These are phyloP conservation scores for Onchidella celtica DNA, from an alignment of 2,888 invertebrate species.

Conservation along the genomic window DNA sequence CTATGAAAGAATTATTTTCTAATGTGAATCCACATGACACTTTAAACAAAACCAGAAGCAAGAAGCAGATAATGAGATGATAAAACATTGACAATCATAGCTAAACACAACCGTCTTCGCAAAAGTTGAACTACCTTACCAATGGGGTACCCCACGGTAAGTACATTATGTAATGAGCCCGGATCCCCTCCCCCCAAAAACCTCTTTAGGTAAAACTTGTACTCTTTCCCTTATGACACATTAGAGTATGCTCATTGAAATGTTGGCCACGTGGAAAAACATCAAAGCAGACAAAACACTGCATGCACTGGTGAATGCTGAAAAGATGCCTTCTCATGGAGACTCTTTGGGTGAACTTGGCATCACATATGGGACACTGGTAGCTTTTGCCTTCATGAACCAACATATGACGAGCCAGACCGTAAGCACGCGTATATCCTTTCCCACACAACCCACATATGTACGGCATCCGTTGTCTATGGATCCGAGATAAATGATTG, in stretches of 20 bases:
- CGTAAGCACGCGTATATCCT: conserved; percentile 32
- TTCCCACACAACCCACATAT: conserved; percentile 32
- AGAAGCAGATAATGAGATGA: too few relatives aligned
- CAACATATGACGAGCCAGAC: conserved; percentile 38
- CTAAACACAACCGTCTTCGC: too few relatives aligned
- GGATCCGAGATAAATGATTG: conserved; percentile 24
- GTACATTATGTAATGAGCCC: too few relatives aligned
- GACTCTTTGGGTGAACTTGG: conserved; percentile 32
- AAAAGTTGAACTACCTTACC: too few relatives aligned
- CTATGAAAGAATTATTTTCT: too few relatives aligned
- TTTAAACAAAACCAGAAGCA: too few relatives aligned
- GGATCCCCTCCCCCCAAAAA: too few relatives aligned
- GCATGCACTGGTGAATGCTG: conserved; percentile 29
- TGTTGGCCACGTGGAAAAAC: conserved; percentile 28
- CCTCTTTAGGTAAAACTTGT: too few relatives aligned
- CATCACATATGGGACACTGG: conserved; percentile 42
- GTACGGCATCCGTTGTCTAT: neutral
- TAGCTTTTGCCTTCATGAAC: conserved; percentile 44
- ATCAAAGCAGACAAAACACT: conserved; percentile 23
- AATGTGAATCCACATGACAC: too few relatives aligned
- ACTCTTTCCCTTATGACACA: too few relatives aligned
- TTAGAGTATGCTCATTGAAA: conserved; percentile 32
- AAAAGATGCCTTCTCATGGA: conserved; percentile 40
- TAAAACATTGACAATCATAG: too few relatives aligned
- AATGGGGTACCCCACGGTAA: too few relatives aligned